A percentile compares a stretch with the other conserved stretches of the same genome.
These are phyloP conservation scores for Zaprionus ornatus DNA, from an alignment of 1,140 invertebrate species.

Conservation along the genomic window DNA sequence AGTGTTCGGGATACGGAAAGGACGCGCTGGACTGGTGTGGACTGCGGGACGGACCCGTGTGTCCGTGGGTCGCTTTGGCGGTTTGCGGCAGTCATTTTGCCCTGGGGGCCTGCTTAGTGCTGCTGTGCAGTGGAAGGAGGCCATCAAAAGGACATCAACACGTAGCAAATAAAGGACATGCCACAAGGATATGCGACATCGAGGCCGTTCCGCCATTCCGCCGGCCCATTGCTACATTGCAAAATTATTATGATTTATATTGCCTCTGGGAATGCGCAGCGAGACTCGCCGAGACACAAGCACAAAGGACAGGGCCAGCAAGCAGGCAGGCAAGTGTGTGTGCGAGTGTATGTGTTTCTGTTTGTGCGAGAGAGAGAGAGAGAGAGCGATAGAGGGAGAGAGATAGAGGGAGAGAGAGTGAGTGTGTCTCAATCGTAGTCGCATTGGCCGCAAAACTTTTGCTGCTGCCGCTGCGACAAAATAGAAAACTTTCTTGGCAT, in stretches of 20 bases:
- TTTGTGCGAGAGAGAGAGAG: background rate
- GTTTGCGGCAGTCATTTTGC: constrained; percentile 68
- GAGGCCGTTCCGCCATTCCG: constrained; percentile 44
- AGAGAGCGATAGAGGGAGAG: too few relatives aligned
- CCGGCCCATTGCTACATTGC: constrained; percentile 80
- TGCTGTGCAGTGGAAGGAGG: constrained; percentile 49
- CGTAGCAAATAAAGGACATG: constrained; percentile 82
- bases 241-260: constrained; percentile 83
- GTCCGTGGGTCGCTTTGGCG: constrained; percentile 50
- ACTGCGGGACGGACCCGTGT: background rate
- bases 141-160: constrained; percentile 82
- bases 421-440: constrained; percentile 54
- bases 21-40: constrained; percentile 18
- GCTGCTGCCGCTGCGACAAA: constrained; percentile 73
- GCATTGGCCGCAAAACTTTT: constrained; percentile 80
- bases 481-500: constrained; percentile 82
- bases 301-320: constrained; percentile 72
- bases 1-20: constrained; percentile 9
- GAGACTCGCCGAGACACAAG: constrained; percentile 50
- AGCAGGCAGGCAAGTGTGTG: constrained; percentile 29
- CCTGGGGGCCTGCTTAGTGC: constrained; percentile 48
- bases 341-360: background rate
- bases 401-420: background rate
- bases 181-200: constrained; percentile 75
- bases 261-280: constrained; percentile 78